Conservation (phyloP, 2,113 vertebrate genomes). For the Stercorarius parasiticus region DNA sequence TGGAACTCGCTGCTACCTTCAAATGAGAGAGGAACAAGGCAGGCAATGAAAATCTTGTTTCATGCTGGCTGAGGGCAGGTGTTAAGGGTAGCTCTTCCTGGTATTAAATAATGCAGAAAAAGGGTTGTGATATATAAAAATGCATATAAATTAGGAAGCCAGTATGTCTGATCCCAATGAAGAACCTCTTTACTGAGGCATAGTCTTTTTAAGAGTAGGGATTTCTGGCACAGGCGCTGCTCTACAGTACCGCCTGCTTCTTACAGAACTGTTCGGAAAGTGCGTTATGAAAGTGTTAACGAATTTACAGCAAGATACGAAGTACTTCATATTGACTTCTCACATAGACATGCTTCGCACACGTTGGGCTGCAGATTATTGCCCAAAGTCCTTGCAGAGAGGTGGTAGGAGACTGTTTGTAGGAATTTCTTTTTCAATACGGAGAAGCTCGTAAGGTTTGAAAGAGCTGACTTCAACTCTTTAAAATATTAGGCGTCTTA, state of each 20-base stretch:
- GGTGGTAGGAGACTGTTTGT: neutral
- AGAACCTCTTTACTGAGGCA: neutral
- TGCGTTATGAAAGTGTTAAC: accelerated
- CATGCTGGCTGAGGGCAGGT: neutral
- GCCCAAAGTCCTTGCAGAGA: neutral
- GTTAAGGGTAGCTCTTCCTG: neutral
- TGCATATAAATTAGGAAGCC: neutral
- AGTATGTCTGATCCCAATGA: neutral
- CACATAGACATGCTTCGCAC: accelerated
- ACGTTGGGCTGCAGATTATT: neutral
- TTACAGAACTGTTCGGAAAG: neutral
- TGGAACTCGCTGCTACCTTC: neutral
- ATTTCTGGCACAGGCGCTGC: neutral
- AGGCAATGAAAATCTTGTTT: neutral
- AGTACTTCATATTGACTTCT: neutral
- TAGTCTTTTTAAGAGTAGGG: neutral
- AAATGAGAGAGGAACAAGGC: neutral
- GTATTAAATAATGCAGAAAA: neutral
- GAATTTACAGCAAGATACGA: neutral
- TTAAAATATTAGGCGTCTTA: neutral
- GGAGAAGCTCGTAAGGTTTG: neutral
- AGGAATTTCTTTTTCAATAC: accelerated
- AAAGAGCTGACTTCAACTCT: neutral
- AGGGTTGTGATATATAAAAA: neutral
- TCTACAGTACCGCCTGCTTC: neutral